Evolutionary conservation across 1,140 invertebrate genomes (phyloP).

Genomic region (Drosophila bocki): DNA sequence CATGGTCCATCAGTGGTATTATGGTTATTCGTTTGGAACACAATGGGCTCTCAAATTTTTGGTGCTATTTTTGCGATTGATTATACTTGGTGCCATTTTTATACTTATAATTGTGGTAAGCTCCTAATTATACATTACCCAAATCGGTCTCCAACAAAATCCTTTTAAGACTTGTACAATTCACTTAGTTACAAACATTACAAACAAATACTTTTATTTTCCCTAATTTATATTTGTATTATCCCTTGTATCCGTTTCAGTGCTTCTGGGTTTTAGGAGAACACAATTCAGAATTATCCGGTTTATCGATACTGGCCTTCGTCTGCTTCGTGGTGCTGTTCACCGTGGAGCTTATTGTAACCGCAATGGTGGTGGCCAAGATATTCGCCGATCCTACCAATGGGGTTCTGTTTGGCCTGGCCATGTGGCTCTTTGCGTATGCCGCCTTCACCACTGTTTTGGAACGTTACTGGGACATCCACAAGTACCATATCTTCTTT

Average conservation of each 20-base stretch:
- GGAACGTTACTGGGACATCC: conserved; percentile 50
- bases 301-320: conserved; percentile 4
- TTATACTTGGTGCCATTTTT: conserved; percentile 15
- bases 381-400: conserved; percentile 48
- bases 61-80: conserved; percentile 54
- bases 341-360: conserved; percentile 53
- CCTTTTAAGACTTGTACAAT: no score
- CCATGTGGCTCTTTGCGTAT: conserved; percentile 67
- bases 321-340: conserved; percentile 43
- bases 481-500: conserved; percentile 41
- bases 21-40: conserved; percentile 51
- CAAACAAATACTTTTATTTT: no score
- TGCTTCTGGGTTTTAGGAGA: conserved; percentile 23
- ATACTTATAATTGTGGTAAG: conserved; percentile 50
- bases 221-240: not conserved
- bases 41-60: conserved; percentile 58
- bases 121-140: not conserved
- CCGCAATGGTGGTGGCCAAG: conserved; percentile 61
- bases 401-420: conserved; percentile 48
- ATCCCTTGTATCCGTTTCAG: conserved; percentile 20
- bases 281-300: not conserved
- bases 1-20: conserved; percentile 74
- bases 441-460: conserved; percentile 60
- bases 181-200: no score
- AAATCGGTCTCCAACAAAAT: no score